Evolutionary conservation across 2,113 vertebrate species (phyloP).

Genomic region (Aix galericulata): DNA sequence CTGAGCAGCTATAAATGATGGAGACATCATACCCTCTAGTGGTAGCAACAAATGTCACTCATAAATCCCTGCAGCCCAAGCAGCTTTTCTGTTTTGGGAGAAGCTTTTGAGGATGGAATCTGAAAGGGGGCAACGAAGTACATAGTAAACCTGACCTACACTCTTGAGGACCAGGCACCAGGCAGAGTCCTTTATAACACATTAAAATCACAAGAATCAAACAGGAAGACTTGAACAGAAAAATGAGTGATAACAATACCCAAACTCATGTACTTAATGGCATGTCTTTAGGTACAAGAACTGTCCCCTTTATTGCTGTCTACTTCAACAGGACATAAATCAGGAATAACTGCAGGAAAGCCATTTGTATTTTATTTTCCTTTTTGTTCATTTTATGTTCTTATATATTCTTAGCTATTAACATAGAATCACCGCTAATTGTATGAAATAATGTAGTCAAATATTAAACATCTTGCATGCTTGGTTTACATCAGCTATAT

Average conservation of each 20-base stretch:
- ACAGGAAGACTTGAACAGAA: neutral
- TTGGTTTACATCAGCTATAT: neutral
- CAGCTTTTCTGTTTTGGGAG: neutral
- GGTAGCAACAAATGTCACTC: neutral
- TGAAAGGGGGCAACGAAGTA: accelerated
- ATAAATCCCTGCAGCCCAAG: neutral
- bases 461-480: neutral
- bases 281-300: neutral
- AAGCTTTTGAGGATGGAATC: neutral
- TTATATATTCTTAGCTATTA: neutral
- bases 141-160: neutral
- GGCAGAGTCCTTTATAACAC: neutral
- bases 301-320: neutral
- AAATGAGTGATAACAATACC: neutral
- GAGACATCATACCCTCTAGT: constrained; percentile 53
- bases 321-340: neutral
- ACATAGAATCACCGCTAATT: neutral
- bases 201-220: neutral
- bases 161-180: neutral
- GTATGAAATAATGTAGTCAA: neutral
- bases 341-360: neutral
- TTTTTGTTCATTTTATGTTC: neutral
- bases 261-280: accelerated
- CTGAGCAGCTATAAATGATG: neutral
- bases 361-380: neutral